Percentiles rank a stretch among this genome's conserved stretches.
Evolutionary conservation across 1,140 invertebrate species (phyloP).

Genomic region (Drosophila varians): DNA sequence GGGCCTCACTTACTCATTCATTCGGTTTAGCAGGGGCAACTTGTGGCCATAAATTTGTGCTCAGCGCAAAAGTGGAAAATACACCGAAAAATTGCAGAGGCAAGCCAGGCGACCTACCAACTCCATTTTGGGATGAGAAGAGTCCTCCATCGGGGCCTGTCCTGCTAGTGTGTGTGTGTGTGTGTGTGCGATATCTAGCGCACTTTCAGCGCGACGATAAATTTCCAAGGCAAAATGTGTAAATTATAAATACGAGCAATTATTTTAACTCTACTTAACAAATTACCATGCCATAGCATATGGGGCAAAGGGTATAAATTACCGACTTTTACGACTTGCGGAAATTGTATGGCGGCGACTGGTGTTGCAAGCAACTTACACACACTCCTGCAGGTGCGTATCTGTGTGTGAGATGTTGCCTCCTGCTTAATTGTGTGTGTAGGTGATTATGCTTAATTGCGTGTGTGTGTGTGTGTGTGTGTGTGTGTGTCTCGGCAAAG

Average conservation of each 20-base stretch:
- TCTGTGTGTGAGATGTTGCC: conserved; percentile 18
- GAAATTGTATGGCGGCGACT: conserved; percentile 76
- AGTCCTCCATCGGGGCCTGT: conserved; percentile 33
- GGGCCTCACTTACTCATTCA: conserved; percentile 47
- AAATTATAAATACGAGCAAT: conserved; percentile 84
- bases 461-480: conserved; percentile 60
- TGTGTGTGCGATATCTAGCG: conserved; percentile 58
- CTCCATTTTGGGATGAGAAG: neutral
- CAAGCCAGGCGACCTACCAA: conserved; percentile 32
- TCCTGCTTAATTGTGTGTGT: conserved; percentile 73
- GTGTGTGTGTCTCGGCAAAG: too few relatives aligned
- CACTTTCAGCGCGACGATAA: conserved; percentile 82
- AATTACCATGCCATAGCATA: conserved; percentile 83
- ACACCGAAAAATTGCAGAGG: conserved; percentile 72
- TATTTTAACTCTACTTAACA: conserved; percentile 84
- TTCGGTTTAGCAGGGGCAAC: conserved; percentile 55
- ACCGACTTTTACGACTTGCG: conserved; percentile 82
- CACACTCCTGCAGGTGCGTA: conserved; percentile 10
- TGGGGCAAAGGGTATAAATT: conserved; percentile 82
- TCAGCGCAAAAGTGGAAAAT: conserved; percentile 60
- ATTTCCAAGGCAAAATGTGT: conserved; percentile 81
- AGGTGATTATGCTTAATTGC: conserved; percentile 79
- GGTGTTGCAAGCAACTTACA: conserved; percentile 39
- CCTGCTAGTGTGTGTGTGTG: conserved; percentile 4
- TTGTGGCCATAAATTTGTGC: conserved; percentile 71